phyloP scores from a whole-genome alignment of 2,797 vertebrate species.

The Pangasius djambal region DNA sequence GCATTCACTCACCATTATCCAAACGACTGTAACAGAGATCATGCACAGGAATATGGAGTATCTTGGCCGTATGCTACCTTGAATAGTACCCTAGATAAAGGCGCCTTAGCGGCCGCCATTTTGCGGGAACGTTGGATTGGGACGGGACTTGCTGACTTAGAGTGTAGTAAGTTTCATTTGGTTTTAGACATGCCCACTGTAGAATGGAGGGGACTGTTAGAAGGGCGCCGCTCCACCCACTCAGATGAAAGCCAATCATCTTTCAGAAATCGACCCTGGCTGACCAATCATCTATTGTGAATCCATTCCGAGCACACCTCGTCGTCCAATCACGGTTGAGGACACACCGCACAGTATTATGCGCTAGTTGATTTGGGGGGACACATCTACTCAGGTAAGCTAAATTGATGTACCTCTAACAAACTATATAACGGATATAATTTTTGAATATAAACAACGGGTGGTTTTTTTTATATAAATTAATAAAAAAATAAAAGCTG shows the following conservation, averaged over 20 bases:
- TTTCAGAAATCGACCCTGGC: neutral
- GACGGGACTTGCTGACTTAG: neutral
- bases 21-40: neutral
- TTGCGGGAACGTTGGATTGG: neutral
- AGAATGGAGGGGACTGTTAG: neutral
- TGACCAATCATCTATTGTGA: slow-evolving; percentile 11
- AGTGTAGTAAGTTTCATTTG: neutral
- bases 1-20: neutral
- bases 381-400: slow-evolving; percentile 37
- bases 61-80: neutral
- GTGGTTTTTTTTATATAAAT: neutral
- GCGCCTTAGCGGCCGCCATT: neutral
- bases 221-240: neutral
- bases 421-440: neutral
- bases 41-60: neutral
- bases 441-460: neutral
- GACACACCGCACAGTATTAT: slow-evolving; percentile 18
- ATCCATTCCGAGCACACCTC: neutral
- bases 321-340: slow-evolving; percentile 20
- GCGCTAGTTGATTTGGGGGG: slow-evolving; percentile 41
- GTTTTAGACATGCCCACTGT: neutral
- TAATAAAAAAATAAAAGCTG: neutral
- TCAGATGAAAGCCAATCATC: slow-evolving; percentile 16
- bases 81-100: neutral
- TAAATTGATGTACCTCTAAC: neutral